Evolutionary conservation across 2,888 invertebrate genomes (phyloP), one percentile per base, ranked within the genome.

Genomic region (Tanypteryx hageni): DNA sequence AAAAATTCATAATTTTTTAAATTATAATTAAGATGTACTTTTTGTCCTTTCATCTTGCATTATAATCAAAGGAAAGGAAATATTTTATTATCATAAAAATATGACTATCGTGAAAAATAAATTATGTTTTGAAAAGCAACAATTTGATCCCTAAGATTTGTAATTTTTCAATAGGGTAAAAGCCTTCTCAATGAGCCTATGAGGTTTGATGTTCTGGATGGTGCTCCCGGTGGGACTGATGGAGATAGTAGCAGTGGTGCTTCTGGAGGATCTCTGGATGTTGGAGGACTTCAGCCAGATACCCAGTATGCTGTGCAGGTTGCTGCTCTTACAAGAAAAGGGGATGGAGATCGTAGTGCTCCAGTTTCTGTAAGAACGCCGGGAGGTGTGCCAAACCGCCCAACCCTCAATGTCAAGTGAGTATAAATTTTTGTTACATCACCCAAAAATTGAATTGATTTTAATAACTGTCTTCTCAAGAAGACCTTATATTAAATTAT

Each of bases 251-350:
- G 44, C n/a, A 56, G 44, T 31, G 44, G 31, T 5, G 59, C 61
- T 14, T 27, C 59, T 56, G 95, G 97, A 92, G 97, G 98, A 94
- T 95, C 95, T 92, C 96, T 97, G 94, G 98, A 98, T 95, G 97
- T 99, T 92, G 97, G 98, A 18, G 98, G 98, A 18, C 96, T 99
- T 84, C 98, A 99, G 95, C 99, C 99, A 7, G 99, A 99, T 94
- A 99, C 99, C 0, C 97, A 97, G 94, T 99, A 99, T 95, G 97
- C 97, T 92, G 97, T 99, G 93, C 98, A 99, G 96, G 96, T 96
- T 92, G 99, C 99, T 0, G 99, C 99, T 0, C 96, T 99, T 93
- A 99, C 99, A 7, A 96, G 99, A 93, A 99, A 99, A 95, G 99
- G 99, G 83, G 99, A 99, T 95, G 99, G 99, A 31, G 98, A 98